phyloP scores from a whole-genome alignment of 2,888 invertebrate genomes.

The Ophioninae sp. region DNA sequence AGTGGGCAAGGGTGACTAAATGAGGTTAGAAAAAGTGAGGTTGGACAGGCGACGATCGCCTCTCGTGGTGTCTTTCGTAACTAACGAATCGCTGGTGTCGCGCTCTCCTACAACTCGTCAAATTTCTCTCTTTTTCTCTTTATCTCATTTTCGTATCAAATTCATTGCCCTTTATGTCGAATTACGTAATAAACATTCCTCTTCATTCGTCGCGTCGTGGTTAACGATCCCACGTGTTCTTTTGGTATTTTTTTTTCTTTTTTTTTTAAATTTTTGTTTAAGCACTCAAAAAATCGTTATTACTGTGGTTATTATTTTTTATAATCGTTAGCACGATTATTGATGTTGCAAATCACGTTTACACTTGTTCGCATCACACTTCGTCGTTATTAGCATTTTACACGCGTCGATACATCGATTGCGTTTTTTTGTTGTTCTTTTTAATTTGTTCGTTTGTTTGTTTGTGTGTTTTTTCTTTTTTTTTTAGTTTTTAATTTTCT shows the following conservation, averaged over 20 bases:
- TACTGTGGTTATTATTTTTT: constrained; percentile 4
- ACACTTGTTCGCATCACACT: constrained; percentile 20
- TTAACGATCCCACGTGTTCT: constrained; percentile 10
- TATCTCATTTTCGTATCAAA: constrained; percentile 37
- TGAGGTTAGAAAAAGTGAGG: constrained; percentile 47
- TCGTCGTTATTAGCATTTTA: constrained; percentile 9
- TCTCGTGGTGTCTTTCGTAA: constrained; percentile 10
- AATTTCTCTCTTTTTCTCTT: constrained; percentile 21
- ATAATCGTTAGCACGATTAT: constrained; percentile 6
- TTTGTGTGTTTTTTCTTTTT: not conserved
- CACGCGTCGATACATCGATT: too few relatives aligned
- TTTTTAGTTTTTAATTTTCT: constrained; percentile 4
- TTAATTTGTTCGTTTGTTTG: not conserved
- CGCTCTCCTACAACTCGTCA: constrained; percentile 29
- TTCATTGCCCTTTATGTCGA: constrained; percentile 22
- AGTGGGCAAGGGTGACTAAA: constrained; percentile 46
- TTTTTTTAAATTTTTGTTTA: not conserved
- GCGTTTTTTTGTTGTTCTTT: too few relatives aligned
- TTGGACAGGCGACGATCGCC: not conserved
- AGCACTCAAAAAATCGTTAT: constrained; percentile 26
- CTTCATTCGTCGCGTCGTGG: constrained; percentile 21
- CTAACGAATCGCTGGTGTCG: constrained; percentile 30
- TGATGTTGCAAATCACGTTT: constrained; percentile 10
- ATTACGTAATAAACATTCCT: constrained; percentile 17
- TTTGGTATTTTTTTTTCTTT: constrained; percentile 2